Evolutionary conservation across 2,888 invertebrate species (phyloP).

Genomic region (Aporophyla nigra): DNA sequence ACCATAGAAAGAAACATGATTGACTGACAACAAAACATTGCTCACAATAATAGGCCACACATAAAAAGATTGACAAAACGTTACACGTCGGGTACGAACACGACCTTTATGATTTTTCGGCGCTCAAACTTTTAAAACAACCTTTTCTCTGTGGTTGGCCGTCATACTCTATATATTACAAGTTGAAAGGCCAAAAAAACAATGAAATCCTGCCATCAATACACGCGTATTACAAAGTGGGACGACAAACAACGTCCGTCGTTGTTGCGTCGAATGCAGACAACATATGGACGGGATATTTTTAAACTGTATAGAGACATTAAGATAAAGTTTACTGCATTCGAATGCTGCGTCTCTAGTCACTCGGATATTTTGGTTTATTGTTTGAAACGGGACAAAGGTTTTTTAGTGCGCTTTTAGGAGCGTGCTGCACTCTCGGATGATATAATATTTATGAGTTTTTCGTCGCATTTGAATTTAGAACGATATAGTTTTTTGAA

Average conservation of each 20-base stretch:
- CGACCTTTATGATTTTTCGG: conserved; percentile 45
- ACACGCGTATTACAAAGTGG: conserved; percentile 64
- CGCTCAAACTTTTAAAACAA: conserved; percentile 52
- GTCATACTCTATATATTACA: conserved; percentile 49
- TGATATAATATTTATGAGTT: conserved; percentile 80
- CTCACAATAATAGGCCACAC: conserved; percentile 41
- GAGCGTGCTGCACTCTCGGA: conserved; percentile 76
- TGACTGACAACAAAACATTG: conserved; percentile 43
- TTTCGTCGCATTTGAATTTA: conserved; percentile 77
- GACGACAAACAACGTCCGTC: conserved; percentile 63
- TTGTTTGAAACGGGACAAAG: conserved; percentile 87
- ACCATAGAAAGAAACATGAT: conserved; percentile 29
- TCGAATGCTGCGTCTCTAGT: conserved; percentile 74
- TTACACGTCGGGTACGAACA: conserved; percentile 26
- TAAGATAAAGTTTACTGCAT: conserved; percentile 86
- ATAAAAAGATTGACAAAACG: conserved; percentile 50
- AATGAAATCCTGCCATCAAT: conserved; percentile 59
- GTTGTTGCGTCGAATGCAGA: conserved; percentile 66
- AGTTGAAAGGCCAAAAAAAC: conserved; percentile 58
- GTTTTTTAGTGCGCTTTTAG: conserved; percentile 86
- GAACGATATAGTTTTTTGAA: conserved; percentile 52
- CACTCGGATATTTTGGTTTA: conserved; percentile 80
- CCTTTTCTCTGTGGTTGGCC: conserved; percentile 37
- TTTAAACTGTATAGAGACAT: conserved; percentile 86
- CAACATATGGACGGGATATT: conserved; percentile 85